These are phyloP conservation scores for Calameuta filiformis DNA, from an alignment of 2,888 invertebrate genomes.

Conservation along the genomic window DNA sequence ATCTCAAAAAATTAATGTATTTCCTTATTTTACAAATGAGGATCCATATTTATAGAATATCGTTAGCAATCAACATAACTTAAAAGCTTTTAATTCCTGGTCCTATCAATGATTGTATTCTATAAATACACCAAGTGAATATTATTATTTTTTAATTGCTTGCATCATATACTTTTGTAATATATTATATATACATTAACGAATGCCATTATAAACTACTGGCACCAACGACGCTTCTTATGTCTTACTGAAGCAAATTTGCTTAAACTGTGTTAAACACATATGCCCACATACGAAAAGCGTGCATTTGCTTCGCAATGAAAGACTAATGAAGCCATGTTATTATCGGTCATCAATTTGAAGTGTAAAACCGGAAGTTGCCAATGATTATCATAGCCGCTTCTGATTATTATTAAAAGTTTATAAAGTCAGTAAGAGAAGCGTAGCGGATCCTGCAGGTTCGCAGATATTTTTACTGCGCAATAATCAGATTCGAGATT, in stretches of 20 bases:
- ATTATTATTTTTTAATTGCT: neutral
- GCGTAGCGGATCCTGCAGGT: conserved; percentile 31
- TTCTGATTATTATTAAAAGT: conserved; percentile 35
- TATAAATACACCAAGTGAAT: neutral
- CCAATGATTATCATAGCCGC: neutral
- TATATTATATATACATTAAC: neutral
- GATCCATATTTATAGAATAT: neutral
- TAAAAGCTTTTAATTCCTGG: neutral
- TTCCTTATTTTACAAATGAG: no score
- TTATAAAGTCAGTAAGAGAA: conserved; percentile 37
- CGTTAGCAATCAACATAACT: neutral
- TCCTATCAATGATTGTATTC: neutral
- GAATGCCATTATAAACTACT: neutral
- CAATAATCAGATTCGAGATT: conserved; percentile 45
- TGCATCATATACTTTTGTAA: neutral
- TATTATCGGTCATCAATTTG: neutral
- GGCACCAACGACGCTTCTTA: neutral
- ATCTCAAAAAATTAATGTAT: no score
- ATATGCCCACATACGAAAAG: neutral
- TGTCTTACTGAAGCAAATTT: neutral
- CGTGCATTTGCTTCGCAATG: neutral
- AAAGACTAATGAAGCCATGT: neutral
- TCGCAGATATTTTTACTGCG: conserved; percentile 28
- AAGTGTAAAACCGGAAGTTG: neutral
- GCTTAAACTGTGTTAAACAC: neutral